Percentiles rank a stretch among this genome's conserved stretches.
Conservation (phyloP, 2,888 invertebrate species). For the Carabus problematicus region DNA sequence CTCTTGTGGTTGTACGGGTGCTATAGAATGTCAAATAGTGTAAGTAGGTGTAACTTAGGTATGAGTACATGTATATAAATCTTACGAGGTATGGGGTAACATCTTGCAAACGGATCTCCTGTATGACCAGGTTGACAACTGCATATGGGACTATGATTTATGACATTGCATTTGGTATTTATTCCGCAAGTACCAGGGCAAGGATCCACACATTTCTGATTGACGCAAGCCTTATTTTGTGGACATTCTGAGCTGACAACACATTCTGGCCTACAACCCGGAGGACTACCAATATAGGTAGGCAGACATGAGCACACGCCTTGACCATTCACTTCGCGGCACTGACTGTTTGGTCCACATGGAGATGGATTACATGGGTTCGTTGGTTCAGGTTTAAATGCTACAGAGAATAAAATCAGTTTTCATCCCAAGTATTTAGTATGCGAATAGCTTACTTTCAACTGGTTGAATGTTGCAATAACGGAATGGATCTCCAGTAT, state of each 20-base stretch:
- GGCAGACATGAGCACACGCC: slow-evolving; percentile 72
- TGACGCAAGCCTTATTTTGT: slow-evolving; percentile 72
- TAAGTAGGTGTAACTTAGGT: not conserved
- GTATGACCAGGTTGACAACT: slow-evolving; percentile 68
- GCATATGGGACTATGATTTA: slow-evolving; percentile 79
- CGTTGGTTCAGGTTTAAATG: slow-evolving; percentile 47
- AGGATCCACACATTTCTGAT: slow-evolving; percentile 76
- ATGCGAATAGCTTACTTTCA: slow-evolving; percentile 57
- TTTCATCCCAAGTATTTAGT: not conserved
- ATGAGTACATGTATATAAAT: slow-evolving; percentile 12
- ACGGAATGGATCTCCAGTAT: slow-evolving; percentile 72
- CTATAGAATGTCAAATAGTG: not conserved
- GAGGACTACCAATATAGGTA: slow-evolving; percentile 73
- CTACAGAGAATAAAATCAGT: not conserved
- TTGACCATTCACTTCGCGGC: slow-evolving; percentile 63
- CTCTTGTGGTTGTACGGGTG: slow-evolving; percentile 49
- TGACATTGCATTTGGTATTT: slow-evolving; percentile 74
- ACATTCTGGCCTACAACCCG: slow-evolving; percentile 75
- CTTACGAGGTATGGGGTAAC: slow-evolving; percentile 59
- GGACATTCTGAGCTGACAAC: slow-evolving; percentile 73
- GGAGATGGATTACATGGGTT: slow-evolving; percentile 75
- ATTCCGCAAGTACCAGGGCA: slow-evolving; percentile 77
- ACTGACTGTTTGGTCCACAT: slow-evolving; percentile 78
- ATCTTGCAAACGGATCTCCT: slow-evolving; percentile 75
- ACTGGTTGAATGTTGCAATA: slow-evolving; percentile 56